Evolutionary conservation across 2,113 vertebrate species (phyloP), one percentile per base, ranked within the genome.

Genomic region (Gopherus flavomarginatus): DNA sequence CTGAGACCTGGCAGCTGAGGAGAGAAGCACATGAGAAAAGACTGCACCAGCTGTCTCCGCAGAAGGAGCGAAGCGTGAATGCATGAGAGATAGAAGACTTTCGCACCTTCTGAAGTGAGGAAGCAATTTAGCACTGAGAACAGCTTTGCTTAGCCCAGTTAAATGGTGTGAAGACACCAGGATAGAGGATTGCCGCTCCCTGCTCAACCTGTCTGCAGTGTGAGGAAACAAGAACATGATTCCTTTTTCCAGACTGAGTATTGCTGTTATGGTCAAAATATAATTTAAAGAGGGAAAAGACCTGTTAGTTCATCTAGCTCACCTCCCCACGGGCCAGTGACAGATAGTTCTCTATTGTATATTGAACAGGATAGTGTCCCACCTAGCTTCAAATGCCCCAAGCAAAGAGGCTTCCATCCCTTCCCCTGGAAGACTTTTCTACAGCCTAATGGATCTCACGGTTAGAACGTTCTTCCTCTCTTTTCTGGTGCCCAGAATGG

Each of bases 161-260:
- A 98, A 97, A 98, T 72, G 96, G 96, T 98, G 97, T 94, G 97
- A 98, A 97, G 95, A 97, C 97, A 98, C 97, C 96, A 97, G 94
- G 97, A 96, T 96, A 94, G 95, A 98, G 97, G 97, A 98, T 96
- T 94, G 93, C 93, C 95, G 89, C 87, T 97, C 97, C 83, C 53
- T 90, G 88, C 93, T 94, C 94, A 90, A 96, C 95, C 92, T 78
- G 94, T 95, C 97, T 91, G 90, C 78, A 83, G 92, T 83, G 84
- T 0, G 0, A 92, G 75, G 94, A 96, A 96, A 95, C 75, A 95
- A 91, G 92, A 54, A 87, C 87, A 96, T 87, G 56, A 65, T 26
- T 93, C 89, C 35, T 93, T 90, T 96, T 50, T 57, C 85, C 88
- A 84, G 21, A 57, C 85, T 29, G 5, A 77, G 44, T 62, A 11